Conservation (phyloP, 2,888 invertebrate species). For the Macrosoma leucophasiata region DNA sequence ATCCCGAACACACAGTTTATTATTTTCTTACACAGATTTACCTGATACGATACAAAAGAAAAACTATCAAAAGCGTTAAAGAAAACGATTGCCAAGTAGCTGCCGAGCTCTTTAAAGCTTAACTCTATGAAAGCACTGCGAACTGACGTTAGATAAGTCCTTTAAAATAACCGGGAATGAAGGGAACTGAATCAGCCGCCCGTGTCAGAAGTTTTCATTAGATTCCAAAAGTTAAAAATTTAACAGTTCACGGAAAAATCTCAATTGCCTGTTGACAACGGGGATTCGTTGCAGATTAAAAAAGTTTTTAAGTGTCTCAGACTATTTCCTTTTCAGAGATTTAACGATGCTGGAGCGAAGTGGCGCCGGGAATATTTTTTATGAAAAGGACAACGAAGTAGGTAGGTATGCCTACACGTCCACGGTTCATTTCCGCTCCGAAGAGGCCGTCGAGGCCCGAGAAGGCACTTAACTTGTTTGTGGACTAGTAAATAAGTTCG, state of each 20-base stretch:
- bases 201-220: slow-evolving; percentile 15
- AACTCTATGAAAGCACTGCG: slow-evolving; percentile 7
- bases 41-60: neutral
- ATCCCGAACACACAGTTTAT: too few relatives aligned
- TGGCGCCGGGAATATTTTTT: slow-evolving; percentile 1
- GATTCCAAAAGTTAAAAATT: slow-evolving; percentile 18
- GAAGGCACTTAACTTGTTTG: slow-evolving; percentile 12
- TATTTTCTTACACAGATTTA: too few relatives aligned
- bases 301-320: slow-evolving; percentile 20
- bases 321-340: slow-evolving; percentile 3
- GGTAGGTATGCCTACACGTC: slow-evolving; percentile 8
- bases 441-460: slow-evolving; percentile 10
- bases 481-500: slow-evolving; percentile 19
- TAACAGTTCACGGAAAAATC: slow-evolving; percentile 16
- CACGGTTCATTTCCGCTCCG: slow-evolving; percentile 12
- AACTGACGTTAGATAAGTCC: slow-evolving; percentile 8
- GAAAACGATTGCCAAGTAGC: slow-evolving; percentile 2
- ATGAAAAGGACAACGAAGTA: slow-evolving; percentile 5
- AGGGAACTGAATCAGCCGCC: slow-evolving; percentile 9
- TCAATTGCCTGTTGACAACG: slow-evolving; percentile 19
- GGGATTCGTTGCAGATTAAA: slow-evolving; percentile 28
- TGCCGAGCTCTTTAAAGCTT: slow-evolving; percentile 12
- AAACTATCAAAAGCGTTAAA: neutral
- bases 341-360: slow-evolving; percentile 4
- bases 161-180: slow-evolving; percentile 12